phyloP scores from a whole-genome alignment of 2,113 vertebrate genomes.

The Phalacrocorax brasilianus region DNA sequence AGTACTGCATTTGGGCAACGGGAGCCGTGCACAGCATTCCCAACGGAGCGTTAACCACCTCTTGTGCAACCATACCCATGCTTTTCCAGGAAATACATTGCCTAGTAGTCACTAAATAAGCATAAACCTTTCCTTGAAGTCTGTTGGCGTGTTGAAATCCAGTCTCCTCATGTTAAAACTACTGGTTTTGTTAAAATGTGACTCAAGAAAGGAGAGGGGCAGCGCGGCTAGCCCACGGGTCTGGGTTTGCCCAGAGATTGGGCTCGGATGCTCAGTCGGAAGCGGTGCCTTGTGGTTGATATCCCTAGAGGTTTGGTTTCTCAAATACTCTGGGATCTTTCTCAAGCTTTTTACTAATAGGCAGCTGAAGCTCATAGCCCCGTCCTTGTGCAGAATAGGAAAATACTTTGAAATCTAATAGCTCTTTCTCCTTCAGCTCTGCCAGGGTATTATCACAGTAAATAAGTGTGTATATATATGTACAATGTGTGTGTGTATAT shows the following conservation, averaged over 20 bases:
- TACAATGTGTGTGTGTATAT: no score
- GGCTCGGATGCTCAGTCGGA: not conserved
- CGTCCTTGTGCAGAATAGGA: not conserved
- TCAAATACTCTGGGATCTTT: not conserved
- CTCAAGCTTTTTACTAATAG: not conserved
- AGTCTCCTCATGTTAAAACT: not conserved
- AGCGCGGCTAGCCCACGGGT: not conserved
- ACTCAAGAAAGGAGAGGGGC: not conserved
- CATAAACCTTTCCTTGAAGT: not conserved
- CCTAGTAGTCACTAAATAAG: not conserved
- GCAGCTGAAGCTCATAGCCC: not conserved
- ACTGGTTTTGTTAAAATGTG: not conserved
- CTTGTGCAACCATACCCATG: not conserved
- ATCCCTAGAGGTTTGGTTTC: not conserved
- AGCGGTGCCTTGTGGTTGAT: not conserved
- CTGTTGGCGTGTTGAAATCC: accelerated
- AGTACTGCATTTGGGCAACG: not conserved
- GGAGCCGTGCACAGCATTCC: not conserved
- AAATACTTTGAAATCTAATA: not conserved
- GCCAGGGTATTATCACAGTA: not conserved
- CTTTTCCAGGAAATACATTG: not conserved
- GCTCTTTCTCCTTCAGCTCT: not conserved
- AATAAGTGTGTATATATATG: accelerated
- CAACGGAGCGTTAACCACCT: not conserved
- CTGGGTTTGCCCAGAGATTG: not conserved